A percentile compares a stretch with the other conserved stretches of the same genome.
phyloP scores from a whole-genome alignment of 2,888 invertebrate species.

The Ophion slaviceki region DNA sequence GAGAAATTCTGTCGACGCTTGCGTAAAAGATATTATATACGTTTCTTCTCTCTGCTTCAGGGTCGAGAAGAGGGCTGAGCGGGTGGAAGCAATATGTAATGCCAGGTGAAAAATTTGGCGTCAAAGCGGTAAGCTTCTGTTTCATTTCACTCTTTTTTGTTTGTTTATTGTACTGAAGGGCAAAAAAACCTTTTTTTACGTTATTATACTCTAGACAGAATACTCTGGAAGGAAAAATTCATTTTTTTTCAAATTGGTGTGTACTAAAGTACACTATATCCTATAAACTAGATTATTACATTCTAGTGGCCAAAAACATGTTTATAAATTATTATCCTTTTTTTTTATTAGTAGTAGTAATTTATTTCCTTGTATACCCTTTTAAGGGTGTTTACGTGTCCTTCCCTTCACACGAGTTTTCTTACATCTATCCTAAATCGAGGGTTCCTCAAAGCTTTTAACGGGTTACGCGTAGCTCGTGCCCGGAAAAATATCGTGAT shows the following conservation, averaged over 20 bases:
- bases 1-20: conserved; percentile 59
- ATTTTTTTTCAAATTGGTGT: neutral
- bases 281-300: too few relatives aligned
- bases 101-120: conserved; percentile 62
- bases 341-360: too few relatives aligned
- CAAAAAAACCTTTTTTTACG: neutral
- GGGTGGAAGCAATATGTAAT: conserved; percentile 66
- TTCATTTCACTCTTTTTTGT: conserved; percentile 11
- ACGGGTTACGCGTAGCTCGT: too few relatives aligned
- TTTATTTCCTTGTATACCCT: too few relatives aligned
- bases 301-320: too few relatives aligned
- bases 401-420: too few relatives aligned
- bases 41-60: conserved; percentile 45
- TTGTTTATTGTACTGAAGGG: neutral
- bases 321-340: too few relatives aligned
- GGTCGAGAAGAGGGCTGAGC: conserved; percentile 52
- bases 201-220: neutral
- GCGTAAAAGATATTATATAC: conserved; percentile 53
- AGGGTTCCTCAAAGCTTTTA: too few relatives aligned
- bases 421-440: too few relatives aligned
- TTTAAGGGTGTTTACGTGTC: too few relatives aligned
- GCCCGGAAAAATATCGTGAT: too few relatives aligned
- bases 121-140: conserved; percentile 52
- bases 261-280: too few relatives aligned
- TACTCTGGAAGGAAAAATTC: neutral